These are phyloP conservation scores for Phoenicopterus ruber DNA, from an alignment of 2,113 vertebrate genomes.

Conservation along the genomic window DNA sequence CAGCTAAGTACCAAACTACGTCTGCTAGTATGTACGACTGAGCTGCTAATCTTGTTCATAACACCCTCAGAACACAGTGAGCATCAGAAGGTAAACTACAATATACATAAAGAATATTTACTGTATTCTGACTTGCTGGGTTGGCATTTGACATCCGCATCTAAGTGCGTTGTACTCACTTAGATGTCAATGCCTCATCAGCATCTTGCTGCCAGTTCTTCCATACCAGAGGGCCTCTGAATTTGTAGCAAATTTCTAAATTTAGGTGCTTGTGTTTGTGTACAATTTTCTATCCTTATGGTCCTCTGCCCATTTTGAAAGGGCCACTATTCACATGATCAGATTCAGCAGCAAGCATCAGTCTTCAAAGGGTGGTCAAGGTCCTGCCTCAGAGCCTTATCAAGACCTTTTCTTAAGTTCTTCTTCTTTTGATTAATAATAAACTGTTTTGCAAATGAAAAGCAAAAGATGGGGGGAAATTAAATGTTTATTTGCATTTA, in stretches of 20 bases:
- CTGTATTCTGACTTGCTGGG: not conserved
- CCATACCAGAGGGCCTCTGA: not conserved
- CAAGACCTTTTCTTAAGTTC: not conserved
- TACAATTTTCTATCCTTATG: not conserved
- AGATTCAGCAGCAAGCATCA: not conserved
- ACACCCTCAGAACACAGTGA: not conserved
- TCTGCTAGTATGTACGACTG: not conserved
- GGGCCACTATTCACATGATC: accelerated
- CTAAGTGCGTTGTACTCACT: accelerated
- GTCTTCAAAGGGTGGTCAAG: not conserved
- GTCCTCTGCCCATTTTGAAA: not conserved
- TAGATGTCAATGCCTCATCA: not conserved
- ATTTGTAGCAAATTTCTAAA: not conserved
- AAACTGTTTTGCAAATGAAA: not conserved
- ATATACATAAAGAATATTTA: not conserved
- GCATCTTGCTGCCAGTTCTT: not conserved
- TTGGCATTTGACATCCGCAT: not conserved
- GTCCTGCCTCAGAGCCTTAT: not conserved
- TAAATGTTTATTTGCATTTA: not conserved
- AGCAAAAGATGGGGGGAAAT: not conserved
- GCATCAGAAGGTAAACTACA: not conserved
- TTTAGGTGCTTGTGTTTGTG: not conserved
- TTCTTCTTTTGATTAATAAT: not conserved
- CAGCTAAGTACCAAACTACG: not conserved
- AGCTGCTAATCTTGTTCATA: not conserved